Evolutionary conservation across 2,113 vertebrate genomes (phyloP).

Genomic region (Pteropus alecto): DNA sequence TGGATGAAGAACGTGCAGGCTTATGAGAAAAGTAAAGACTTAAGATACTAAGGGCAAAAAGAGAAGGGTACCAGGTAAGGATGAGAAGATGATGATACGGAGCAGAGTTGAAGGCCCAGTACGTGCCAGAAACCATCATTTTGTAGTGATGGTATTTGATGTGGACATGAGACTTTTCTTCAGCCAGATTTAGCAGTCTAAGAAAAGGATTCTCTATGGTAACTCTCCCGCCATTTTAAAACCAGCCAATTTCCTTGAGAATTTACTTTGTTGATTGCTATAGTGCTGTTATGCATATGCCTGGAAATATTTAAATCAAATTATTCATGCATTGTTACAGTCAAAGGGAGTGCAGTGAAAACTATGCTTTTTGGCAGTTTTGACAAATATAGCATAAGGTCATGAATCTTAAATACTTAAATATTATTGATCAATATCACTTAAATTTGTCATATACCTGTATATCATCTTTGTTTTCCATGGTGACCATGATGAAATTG

Average conservation of each 20-base stretch:
- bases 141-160: not conserved
- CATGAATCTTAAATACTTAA: not conserved
- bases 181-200: not conserved
- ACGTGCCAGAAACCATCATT: not conserved
- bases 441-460: not conserved
- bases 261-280: constrained; percentile 7
- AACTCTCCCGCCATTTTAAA: not conserved
- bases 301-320: constrained; percentile 2
- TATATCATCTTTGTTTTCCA: not conserved
- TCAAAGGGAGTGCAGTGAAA: not conserved
- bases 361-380: not conserved
- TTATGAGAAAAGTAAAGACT: not conserved
- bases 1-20: not conserved
- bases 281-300: not conserved
- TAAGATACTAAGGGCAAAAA: not conserved
- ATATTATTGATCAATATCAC: not conserved
- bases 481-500: not conserved
- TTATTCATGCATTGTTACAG: not conserved
- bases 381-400: not conserved
- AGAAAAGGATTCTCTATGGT: not conserved
- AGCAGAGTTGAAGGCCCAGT: not conserved
- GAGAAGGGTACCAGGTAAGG: not conserved
- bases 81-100: not conserved
- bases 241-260: not conserved
- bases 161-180: not conserved